These are phyloP conservation scores for Coenonympha arcania DNA, from an alignment of 2,888 invertebrate genomes.

Conservation along the genomic window DNA sequence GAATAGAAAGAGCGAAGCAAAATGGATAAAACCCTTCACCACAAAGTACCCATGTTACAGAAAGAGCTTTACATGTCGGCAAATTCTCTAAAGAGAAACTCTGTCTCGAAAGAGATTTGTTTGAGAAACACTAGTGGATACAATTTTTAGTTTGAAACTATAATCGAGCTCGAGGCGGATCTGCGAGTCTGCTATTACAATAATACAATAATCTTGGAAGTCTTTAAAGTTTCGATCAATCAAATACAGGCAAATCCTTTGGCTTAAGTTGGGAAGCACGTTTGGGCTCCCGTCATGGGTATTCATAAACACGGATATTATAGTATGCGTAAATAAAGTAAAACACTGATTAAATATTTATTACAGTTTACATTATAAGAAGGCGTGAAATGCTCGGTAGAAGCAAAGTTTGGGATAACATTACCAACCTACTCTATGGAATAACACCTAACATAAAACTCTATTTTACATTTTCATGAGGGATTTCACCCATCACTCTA, in stretches of 20 bases:
- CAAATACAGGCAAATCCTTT: background rate
- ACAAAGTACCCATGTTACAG: background rate
- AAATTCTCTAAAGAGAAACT: conserved; percentile 7
- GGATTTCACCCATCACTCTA: too few species aligned
- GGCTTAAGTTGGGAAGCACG: background rate
- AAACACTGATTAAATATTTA: background rate
- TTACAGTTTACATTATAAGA: too few species aligned
- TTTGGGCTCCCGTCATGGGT: background rate
- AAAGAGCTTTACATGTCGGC: background rate
- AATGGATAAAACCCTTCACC: background rate
- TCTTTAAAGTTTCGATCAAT: conserved; percentile 3
- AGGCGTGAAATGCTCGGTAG: too few species aligned
- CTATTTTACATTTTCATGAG: too few species aligned
- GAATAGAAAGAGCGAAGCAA: background rate
- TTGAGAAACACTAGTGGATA: conserved; percentile 1
- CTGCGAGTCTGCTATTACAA: background rate
- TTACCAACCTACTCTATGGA: too few species aligned
- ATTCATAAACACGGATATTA: too few species aligned
- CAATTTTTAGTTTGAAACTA: conserved; percentile 9
- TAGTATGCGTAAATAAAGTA: too few species aligned
- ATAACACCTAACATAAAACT: too few species aligned
- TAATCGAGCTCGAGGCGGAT: conserved; percentile 6
- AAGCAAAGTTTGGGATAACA: too few species aligned
- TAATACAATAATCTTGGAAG: background rate
- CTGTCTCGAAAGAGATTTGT: background rate